Percentiles rank a stretch among this genome's conserved stretches.
Conservation (phyloP, 1,140 invertebrate genomes). For the Neodiprion pinetum region DNA sequence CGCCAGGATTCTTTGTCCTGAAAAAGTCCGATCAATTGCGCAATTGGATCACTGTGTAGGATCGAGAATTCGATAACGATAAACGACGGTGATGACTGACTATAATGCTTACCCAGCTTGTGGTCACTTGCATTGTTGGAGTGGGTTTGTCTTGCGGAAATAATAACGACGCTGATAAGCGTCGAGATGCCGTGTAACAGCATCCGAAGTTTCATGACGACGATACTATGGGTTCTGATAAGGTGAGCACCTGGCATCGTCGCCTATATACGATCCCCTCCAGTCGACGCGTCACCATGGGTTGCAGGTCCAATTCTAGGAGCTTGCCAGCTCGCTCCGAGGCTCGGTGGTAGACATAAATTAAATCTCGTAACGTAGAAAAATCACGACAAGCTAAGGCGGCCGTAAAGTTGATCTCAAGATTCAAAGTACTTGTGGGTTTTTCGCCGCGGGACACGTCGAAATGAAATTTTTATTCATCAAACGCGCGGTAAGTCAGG, state of each 20-base stretch:
- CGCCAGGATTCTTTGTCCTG: not conserved
- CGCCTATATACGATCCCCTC: not conserved
- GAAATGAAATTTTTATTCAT: too few species aligned
- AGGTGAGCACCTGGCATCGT: not conserved
- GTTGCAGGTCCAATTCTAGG: too few species aligned
- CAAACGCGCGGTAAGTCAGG: too few species aligned
- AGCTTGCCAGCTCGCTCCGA: too few species aligned
- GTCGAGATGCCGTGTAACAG: not conserved
- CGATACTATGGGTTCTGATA: not conserved
- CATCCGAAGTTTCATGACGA: not conserved
- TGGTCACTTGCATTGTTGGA: too few species aligned
- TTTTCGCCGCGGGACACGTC: too few species aligned
- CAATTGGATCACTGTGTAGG: not conserved
- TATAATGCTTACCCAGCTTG: not conserved
- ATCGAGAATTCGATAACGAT: not conserved
- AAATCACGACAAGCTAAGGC: not conserved
- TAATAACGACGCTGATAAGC: not conserved
- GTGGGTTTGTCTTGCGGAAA: not conserved
- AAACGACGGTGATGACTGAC: too few species aligned
- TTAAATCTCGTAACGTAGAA: constrained; percentile 3
- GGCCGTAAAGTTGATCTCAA: too few species aligned
- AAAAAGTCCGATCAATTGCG: not conserved
- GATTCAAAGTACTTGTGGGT: too few species aligned
- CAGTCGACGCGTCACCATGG: not conserved
- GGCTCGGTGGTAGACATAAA: not conserved